A percentile compares a stretch with the other conserved stretches of the same genome.
Evolutionary conservation across 2,888 invertebrate species (phyloP).

Genomic region (Euplagia quadripunctaria): DNA sequence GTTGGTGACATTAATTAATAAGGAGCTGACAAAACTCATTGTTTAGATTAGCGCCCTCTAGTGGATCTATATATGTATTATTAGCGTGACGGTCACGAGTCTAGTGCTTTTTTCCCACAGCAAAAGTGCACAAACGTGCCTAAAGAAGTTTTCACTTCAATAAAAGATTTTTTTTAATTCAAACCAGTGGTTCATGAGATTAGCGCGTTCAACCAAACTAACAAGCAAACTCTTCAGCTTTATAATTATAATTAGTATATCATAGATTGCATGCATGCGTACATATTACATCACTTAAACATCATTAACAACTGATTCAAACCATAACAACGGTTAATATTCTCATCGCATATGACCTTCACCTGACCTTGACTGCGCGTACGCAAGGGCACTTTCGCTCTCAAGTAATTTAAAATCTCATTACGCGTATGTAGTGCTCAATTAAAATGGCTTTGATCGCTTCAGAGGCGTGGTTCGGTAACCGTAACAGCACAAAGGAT

Average conservation of each 20-base stretch:
- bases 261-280: neutral
- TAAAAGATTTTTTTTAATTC: too few species aligned
- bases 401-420: slow-evolving; percentile 18
- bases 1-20: too few species aligned
- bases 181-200: too few species aligned
- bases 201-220: too few species aligned
- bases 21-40: too few species aligned
- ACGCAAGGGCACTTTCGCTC: slow-evolving; percentile 41
- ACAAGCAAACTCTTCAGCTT: neutral
- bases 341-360: slow-evolving; percentile 34
- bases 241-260: neutral
- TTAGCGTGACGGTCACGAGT: too few species aligned
- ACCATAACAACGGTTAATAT: slow-evolving; percentile 14
- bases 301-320: neutral
- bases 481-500: slow-evolving; percentile 9
- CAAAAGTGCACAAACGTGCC: too few species aligned
- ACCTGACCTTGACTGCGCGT: slow-evolving; percentile 35
- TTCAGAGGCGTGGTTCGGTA: neutral
- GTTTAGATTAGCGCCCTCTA: too few species aligned
- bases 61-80: too few species aligned
- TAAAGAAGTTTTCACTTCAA: too few species aligned
- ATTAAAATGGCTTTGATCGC: slow-evolving; percentile 10
- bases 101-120: too few species aligned
- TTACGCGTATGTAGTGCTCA: slow-evolving; percentile 11
- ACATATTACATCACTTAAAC: neutral